Evolutionary conservation across 2,113 vertebrate species (phyloP).

Genomic region (Toxotes jaculatrix): DNA sequence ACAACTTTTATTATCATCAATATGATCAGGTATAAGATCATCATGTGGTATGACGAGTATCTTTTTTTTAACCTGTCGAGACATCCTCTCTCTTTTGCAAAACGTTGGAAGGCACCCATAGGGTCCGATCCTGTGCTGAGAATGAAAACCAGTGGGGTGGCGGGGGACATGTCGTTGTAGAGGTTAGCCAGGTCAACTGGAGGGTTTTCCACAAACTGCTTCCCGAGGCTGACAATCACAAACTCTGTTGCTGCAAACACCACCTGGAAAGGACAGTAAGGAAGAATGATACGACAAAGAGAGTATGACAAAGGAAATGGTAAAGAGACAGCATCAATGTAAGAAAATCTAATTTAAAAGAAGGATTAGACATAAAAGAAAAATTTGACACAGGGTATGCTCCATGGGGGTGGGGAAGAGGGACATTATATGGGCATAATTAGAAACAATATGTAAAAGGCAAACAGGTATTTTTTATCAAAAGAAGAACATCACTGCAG

Average conservation of each 20-base stretch:
- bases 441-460: background rate
- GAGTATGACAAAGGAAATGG: background rate
- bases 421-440: background rate
- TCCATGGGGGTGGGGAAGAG: background rate
- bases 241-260: slow-evolving; percentile 87
- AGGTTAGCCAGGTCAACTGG: slow-evolving; percentile 87
- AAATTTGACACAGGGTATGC: background rate
- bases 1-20: too few relatives aligned
- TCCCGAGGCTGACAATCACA: slow-evolving; percentile 85
- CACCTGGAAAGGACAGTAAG: slow-evolving; percentile 71
- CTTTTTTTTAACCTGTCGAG: slow-evolving; percentile 80
- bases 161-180: slow-evolving; percentile 86
- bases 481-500: background rate
- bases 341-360: background rate
- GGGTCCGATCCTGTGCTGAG: slow-evolving; percentile 89
- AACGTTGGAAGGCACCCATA: slow-evolving; percentile 89
- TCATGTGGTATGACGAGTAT: too few relatives aligned
- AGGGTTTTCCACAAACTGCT: slow-evolving; percentile 87
- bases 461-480: background rate
- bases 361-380: background rate
- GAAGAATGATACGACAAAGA: background rate
- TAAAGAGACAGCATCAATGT: background rate
- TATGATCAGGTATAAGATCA: too few relatives aligned
- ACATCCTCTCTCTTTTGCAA: slow-evolving; percentile 86
- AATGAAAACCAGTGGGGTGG: slow-evolving; percentile 86